Evolutionary conservation across 2,797 vertebrate genomes (phyloP), one percentile per base, ranked within the genome.

Genomic region (Craterocephalus amniculus): DNA sequence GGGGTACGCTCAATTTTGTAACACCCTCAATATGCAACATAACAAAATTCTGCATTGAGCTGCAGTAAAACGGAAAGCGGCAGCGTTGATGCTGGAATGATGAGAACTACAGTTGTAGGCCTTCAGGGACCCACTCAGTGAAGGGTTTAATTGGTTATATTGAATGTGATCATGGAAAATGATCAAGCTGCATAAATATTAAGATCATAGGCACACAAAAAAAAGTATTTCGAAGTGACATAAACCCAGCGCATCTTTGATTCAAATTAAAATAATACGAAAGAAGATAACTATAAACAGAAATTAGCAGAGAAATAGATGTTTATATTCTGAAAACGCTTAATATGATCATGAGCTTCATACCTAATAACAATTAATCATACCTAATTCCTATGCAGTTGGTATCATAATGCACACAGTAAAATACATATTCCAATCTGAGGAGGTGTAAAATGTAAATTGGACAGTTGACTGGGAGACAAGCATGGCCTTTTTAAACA

Each of bases 161-260:
- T 29, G 56, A 78, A 67, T 63, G 62, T 8, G 83, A 83, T 87
- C 4, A 58, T n/a, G 68, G 66, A 67, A 74, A 81, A 78, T 68
- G 73, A 73, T 71, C 48, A 18, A 66, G 18, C 60, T 20, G 64
- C 51, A 9, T 24, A 16, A 2, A 82, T 59, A 81, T 72, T 72
- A 72, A 72, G 65, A 83, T 76, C 26, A 52, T 51, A 59, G 13
- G 12, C 43, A 1, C 0, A 7, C 45, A 59, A 51, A 27, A 56
- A 72, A 85, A 71, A 48, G 32, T 45, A 48, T 63, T 58, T 74
- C 3, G 1, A 54, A 22, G n/a, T 31, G 31, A 20, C 18, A 38
- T 3, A 64, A 64, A 48, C 22, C 16, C 11, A 56, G 67, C 75
- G 52, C 60, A 66, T 64, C 55, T 67, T 32, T 36, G 24, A 61